Conservation (phyloP, 1,140 invertebrate genomes). For the Acromyrmex heyeri region DNA sequence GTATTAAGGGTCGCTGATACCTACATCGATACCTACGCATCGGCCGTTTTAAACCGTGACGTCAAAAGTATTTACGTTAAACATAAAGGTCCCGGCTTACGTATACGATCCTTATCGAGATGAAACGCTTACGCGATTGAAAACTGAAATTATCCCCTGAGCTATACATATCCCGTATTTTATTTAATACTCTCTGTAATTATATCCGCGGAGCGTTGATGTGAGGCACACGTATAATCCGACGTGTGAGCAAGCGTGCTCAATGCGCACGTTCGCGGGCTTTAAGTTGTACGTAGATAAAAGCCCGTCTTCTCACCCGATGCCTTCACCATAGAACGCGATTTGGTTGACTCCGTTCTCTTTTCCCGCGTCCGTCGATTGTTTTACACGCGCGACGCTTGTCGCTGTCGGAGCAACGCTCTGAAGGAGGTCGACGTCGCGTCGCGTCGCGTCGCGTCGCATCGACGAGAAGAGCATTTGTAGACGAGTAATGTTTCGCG, state of each 20-base stretch:
- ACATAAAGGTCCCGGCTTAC: slow-evolving; percentile 1
- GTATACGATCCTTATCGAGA: slow-evolving; percentile 6
- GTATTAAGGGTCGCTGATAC: not conserved
- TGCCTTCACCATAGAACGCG: not conserved
- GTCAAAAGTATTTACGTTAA: slow-evolving; percentile 2
- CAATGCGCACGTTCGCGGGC: slow-evolving; percentile 9
- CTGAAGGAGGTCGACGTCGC: not conserved
- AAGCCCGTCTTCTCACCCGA: not conserved
- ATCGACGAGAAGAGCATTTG: not conserved
- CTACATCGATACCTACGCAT: not conserved
- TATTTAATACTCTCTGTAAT: slow-evolving; percentile 15
- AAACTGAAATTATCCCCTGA: slow-evolving; percentile 1
- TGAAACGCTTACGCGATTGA: slow-evolving; percentile 3
- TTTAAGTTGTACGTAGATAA: slow-evolving; percentile 46
- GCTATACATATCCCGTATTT: not conserved
- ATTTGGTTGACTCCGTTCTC: slow-evolving; percentile 7
- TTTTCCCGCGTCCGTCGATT: slow-evolving; percentile 7
- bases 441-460: too few species aligned
- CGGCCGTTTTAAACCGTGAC: slow-evolving; percentile 29
- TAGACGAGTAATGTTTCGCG: not conserved
- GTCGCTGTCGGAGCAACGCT: not conserved
- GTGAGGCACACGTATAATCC: not conserved
- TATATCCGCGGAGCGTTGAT: not conserved
- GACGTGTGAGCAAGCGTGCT: not conserved
- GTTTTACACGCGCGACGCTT: slow-evolving; percentile 19